A percentile compares a stretch with the other conserved stretches of the same genome.
Evolutionary conservation across 2,113 vertebrate genomes (phyloP).

Genomic region (Ciconia maguari): DNA sequence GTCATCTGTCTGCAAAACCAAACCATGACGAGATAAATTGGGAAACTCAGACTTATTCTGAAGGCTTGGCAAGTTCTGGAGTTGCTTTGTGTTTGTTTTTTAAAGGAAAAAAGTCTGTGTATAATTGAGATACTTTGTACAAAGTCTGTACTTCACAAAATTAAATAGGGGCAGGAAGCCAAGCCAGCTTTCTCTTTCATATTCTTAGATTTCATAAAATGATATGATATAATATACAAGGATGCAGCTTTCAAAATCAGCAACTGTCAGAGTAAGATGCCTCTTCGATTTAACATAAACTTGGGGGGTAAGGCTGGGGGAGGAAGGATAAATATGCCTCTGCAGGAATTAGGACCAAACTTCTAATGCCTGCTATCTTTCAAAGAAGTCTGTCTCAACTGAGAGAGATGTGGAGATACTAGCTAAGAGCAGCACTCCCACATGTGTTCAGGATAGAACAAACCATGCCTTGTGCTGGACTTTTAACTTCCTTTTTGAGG

Average conservation of each 20-base stretch:
- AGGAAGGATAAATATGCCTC: not conserved
- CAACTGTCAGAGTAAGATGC: not conserved
- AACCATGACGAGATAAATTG: not conserved
- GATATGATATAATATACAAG: not conserved
- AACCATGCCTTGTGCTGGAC: not conserved
- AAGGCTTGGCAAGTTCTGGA: not conserved
- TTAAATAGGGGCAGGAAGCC: not conserved
- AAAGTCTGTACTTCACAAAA: not conserved
- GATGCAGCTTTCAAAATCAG: not conserved
- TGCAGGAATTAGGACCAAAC: not conserved
- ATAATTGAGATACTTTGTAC: not conserved
- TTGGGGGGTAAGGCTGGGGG: not conserved
- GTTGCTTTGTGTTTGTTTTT: not conserved
- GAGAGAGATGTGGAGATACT: not conserved
- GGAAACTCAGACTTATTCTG: not conserved
- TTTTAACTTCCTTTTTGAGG: not conserved
- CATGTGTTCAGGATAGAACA: not conserved
- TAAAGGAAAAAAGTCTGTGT: not conserved
- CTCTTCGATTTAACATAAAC: not conserved
- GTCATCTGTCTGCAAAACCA: not conserved
- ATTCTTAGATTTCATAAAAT: not conserved
- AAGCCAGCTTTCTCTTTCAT: not conserved
- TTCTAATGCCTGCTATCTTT: not conserved
- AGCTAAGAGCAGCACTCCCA: not conserved
- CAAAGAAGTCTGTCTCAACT: not conserved